Percentiles rank a stretch among this genome's conserved stretches.
These are phyloP conservation scores for Clitarchus hookeri DNA, from an alignment of 2,888 invertebrate genomes.

Conservation along the genomic window DNA sequence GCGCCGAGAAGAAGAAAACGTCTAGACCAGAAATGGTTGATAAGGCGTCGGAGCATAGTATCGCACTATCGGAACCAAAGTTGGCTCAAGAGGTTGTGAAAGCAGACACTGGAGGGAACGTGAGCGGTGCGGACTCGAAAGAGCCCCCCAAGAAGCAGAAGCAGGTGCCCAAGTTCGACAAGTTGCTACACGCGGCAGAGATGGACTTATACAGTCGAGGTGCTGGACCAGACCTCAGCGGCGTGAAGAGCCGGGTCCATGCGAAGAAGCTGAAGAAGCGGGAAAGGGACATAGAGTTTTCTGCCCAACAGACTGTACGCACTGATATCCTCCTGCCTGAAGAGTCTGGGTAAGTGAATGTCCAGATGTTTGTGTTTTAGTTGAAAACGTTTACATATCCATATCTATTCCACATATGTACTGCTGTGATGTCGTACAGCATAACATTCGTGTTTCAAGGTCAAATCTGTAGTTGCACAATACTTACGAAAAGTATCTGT, in stretches of 20 bases:
- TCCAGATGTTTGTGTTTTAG: not conserved
- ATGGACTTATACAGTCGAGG: conserved; percentile 69
- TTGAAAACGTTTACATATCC: no score
- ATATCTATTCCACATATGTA: no score
- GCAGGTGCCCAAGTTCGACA: not conserved
- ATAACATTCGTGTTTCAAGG: no score
- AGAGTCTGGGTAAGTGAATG: conserved; percentile 66
- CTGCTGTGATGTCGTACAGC: no score
- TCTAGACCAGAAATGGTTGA: not conserved
- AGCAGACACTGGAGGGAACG: no score
- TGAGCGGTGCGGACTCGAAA: not conserved
- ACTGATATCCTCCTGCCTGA: conserved; percentile 80
- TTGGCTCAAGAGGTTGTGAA: no score
- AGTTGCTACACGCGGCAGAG: conserved; percentile 50
- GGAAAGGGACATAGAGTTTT: conserved; percentile 62
- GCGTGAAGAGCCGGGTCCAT: conserved; percentile 66
- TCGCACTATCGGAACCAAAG: no score
- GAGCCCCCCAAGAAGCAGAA: not conserved
- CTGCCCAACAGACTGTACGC: conserved; percentile 72
- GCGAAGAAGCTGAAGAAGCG: conserved; percentile 66
- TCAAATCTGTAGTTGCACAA: no score
- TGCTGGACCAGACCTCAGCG: conserved; percentile 60
- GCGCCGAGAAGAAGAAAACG: not conserved
- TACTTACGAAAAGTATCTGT: no score
- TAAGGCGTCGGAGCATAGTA: not conserved